Percentiles rank a stretch among this genome's conserved stretches.
Evolutionary conservation across 2,113 vertebrate species (phyloP).

Genomic region (Marcusenius ussheri): DNA sequence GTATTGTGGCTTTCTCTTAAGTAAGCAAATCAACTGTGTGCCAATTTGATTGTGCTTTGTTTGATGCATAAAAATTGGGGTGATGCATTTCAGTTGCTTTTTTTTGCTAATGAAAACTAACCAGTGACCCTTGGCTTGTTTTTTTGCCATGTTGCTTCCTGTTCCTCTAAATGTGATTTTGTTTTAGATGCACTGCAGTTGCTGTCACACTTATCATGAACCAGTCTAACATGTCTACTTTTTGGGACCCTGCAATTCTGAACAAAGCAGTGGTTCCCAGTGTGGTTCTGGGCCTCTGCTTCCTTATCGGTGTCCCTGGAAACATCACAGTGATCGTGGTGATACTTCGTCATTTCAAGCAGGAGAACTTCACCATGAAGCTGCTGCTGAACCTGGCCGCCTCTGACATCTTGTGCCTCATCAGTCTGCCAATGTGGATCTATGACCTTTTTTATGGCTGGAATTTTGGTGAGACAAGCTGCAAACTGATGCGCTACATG

Average conservation of each 20-base stretch:
- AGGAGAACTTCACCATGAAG: constrained; percentile 17
- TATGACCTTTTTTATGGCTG: constrained; percentile 25
- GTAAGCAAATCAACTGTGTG: not conserved
- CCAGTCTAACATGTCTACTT: not conserved
- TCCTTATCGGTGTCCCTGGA: not conserved
- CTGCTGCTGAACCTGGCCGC: constrained; percentile 59
- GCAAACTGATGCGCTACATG: constrained; percentile 46
- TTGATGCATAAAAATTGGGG: not conserved
- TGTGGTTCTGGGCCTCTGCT: constrained; percentile 5
- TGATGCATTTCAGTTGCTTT: not conserved
- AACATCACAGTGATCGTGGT: too few relatives aligned
- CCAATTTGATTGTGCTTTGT: not conserved
- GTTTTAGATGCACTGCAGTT: not conserved
- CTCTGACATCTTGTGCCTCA: constrained; percentile 53
- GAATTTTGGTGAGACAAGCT: constrained; percentile 29
- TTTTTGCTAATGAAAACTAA: not conserved
- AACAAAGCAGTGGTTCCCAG: not conserved
- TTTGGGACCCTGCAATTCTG: not conserved
- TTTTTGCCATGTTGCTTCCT: not conserved
- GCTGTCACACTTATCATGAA: not conserved
- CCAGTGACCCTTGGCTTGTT: not conserved
- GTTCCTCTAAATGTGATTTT: not conserved
- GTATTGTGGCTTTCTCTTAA: not conserved
- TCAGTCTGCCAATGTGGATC: constrained; percentile 60
- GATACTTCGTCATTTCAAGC: constrained; percentile 3